Evolutionary conservation across 2,888 invertebrate genomes (phyloP).

Genomic region (Melanostoma scalare): DNA sequence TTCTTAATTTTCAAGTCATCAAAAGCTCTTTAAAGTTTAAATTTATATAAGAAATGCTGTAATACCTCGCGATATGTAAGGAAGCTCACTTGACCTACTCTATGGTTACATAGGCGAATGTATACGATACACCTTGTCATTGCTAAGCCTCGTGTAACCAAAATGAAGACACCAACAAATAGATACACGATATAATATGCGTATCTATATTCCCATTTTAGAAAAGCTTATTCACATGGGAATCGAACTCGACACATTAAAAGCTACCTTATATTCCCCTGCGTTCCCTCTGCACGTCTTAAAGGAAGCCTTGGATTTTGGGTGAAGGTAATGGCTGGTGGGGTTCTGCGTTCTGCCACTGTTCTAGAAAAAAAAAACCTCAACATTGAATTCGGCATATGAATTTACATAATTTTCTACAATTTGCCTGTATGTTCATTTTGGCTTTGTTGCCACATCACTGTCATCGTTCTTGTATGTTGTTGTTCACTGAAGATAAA

Average conservation of each 20-base stretch:
- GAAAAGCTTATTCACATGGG: constrained; percentile 50
- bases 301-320: background rate
- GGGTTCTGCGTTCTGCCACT: background rate
- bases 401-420: constrained; percentile 71
- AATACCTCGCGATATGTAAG: too few species aligned
- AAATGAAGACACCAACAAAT: constrained; percentile 23
- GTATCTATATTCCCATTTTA: constrained; percentile 17
- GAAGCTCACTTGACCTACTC: too few species aligned
- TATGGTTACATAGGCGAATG: too few species aligned
- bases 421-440: constrained; percentile 69
- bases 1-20: background rate
- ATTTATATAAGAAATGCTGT: background rate
- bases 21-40: constrained; percentile 15
- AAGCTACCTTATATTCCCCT: background rate
- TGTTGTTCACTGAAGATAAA: constrained; percentile 44
- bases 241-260: constrained; percentile 43
- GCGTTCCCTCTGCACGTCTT: background rate
- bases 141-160: constrained; percentile 1
- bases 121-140: too few species aligned
- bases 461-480: constrained; percentile 24
- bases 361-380: background rate
- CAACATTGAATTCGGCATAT: constrained; percentile 29
- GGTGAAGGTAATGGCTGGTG: background rate
- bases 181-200: background rate
- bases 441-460: constrained; percentile 41